A percentile compares a stretch with the other conserved stretches of the same genome.
phyloP scores from a whole-genome alignment of 92 coral and sea anemone genomes.

The Heliopora coerulea region DNA sequence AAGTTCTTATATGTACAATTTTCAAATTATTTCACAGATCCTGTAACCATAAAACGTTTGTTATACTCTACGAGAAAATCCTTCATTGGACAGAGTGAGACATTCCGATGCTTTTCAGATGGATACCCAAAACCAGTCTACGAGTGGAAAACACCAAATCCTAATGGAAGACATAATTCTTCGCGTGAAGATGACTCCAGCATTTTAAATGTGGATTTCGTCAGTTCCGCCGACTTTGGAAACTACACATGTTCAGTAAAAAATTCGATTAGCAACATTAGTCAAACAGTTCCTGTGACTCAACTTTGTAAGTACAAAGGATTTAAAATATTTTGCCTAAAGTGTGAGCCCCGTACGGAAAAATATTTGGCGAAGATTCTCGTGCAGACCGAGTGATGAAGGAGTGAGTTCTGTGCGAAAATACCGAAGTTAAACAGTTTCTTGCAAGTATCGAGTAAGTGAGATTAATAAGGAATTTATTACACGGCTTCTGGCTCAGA shows the following conservation, averaged over 20 bases:
- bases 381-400: too few species aligned
- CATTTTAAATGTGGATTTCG: background rate
- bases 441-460: too few species aligned
- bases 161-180: background rate
- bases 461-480: too few species aligned
- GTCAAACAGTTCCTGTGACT: background rate
- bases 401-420: too few species aligned
- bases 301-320: slow-evolving; percentile 6
- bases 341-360: too few species aligned
- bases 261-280: background rate
- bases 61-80: background rate
- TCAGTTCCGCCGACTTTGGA: background rate
- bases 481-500: too few species aligned
- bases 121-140: background rate
- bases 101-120: background rate
- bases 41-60: too few species aligned
- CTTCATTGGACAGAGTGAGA: background rate
- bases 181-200: background rate
- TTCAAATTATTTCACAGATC: too few species aligned
- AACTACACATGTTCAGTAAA: background rate
- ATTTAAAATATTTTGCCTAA: too few species aligned
- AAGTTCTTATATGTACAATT: too few species aligned
- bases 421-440: too few species aligned
- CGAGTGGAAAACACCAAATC: background rate
- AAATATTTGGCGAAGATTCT: too few species aligned